Percentiles rank a stretch among this genome's conserved stretches.
These are phyloP conservation scores for Oscheius sp. DNA, from an alignment of 2,888 invertebrate genomes.

Conservation along the genomic window DNA sequence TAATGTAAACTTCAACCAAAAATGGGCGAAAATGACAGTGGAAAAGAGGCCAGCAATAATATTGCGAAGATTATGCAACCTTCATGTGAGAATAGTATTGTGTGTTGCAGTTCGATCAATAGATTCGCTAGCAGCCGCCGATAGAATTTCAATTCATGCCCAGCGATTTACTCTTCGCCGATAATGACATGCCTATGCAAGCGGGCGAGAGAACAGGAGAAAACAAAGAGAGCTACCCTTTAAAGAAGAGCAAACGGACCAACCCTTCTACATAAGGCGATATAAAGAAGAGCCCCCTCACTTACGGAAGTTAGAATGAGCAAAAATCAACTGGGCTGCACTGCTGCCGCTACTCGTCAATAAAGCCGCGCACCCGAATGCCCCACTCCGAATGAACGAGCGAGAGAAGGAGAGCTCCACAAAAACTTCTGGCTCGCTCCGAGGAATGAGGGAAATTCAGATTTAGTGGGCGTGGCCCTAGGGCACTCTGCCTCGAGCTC, in stretches of 20 bases:
- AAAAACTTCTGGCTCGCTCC: conserved; percentile 12
- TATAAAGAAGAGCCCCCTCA: neutral
- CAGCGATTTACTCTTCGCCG: conserved; percentile 32
- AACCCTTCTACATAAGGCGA: neutral
- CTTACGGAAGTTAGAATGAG: conserved; percentile 14
- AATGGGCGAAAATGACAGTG: neutral
- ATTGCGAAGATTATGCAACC: neutral
- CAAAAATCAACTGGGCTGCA: conserved; percentile 18
- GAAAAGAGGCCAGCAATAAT: neutral
- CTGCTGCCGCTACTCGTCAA: conserved; percentile 30
- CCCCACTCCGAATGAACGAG: conserved; percentile 4
- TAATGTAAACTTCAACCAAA: neutral
- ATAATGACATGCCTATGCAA: conserved; percentile 26
- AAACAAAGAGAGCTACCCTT: neutral
- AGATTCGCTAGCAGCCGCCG: conserved; percentile 28
- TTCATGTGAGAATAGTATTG: conserved; percentile 19
- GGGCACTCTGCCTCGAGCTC: neutral
- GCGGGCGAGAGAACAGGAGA: neutral
- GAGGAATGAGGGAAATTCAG: conserved; percentile 13
- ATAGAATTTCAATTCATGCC: conserved; percentile 35
- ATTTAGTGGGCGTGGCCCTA: conserved; percentile 15
- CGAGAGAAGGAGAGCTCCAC: conserved; percentile 6
- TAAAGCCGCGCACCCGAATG: conserved; percentile 29
- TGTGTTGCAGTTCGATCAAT: conserved; percentile 24
- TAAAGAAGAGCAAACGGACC: neutral